Evolutionary conservation across 2,888 invertebrate species (phyloP).

Genomic region (Habroteleia sp.): DNA sequence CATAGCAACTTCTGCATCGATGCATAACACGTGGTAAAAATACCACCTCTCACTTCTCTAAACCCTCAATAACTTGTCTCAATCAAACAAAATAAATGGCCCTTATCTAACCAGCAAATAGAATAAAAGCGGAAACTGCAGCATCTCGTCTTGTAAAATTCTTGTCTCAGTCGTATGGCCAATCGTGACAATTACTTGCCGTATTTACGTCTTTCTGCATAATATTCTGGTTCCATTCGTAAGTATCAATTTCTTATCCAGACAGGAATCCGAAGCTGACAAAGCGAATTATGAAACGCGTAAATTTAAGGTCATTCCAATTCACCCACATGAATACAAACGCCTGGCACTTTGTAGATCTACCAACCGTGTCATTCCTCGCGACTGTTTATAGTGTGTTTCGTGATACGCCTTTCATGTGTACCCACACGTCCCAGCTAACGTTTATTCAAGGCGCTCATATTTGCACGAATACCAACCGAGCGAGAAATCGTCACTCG

Average conservation of each 20-base stretch:
- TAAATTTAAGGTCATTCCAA: conserved; percentile 62
- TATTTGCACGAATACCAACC: conserved; percentile 52
- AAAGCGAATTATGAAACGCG: conserved; percentile 62
- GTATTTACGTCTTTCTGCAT: conserved; percentile 50
- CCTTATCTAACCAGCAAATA: conserved; percentile 33
- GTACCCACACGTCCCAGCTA: conserved; percentile 55
- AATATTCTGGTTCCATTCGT: conserved; percentile 39
- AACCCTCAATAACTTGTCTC: conserved; percentile 39
- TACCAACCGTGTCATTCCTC: conserved; percentile 46
- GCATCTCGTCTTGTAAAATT: conserved; percentile 10
- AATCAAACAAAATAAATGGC: conserved; percentile 47
- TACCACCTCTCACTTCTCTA: conserved; percentile 27
- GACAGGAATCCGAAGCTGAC: conserved; percentile 55
- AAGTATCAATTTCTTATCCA: conserved; percentile 46
- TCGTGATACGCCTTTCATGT: conserved; percentile 60
- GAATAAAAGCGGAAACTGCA: conserved; percentile 18
- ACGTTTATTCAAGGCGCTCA: conserved; percentile 48
- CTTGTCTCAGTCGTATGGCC: conserved; percentile 4
- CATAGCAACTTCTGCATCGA: conserved; percentile 8
- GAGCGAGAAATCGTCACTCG: conserved; percentile 59
- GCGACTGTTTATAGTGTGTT: conserved; percentile 61
- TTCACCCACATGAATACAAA: conserved; percentile 62
- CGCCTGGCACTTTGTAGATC: conserved; percentile 55
- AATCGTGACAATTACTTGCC: conserved; percentile 37
- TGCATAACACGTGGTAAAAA: conserved; percentile 36